A percentile compares a stretch with the other conserved stretches of the same genome.
phyloP scores from a whole-genome alignment of 2,113 vertebrate genomes.

The Albula goreensis region DNA sequence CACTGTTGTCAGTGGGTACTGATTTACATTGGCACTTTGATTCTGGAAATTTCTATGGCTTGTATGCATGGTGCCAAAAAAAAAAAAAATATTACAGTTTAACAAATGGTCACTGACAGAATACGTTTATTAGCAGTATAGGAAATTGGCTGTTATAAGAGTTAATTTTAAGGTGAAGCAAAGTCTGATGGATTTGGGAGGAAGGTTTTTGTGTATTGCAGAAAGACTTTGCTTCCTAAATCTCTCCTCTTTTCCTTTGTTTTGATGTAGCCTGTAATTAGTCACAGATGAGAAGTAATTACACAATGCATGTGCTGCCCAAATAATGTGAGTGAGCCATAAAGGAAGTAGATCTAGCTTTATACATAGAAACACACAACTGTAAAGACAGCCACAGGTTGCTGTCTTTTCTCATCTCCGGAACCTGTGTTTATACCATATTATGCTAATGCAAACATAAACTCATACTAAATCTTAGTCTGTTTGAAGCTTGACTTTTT shows the following conservation, averaged over 20 bases:
- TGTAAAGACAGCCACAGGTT: neutral
- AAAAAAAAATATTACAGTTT: neutral
- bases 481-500: neutral
- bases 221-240: neutral
- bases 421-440: neutral
- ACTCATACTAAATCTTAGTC: neutral
- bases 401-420: neutral
- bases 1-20: neutral
- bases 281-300: neutral
- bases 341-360: neutral
- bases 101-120: neutral
- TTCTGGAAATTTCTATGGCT: neutral
- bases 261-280: neutral
- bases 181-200: too few relatives aligned
- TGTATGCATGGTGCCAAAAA: neutral
- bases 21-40: neutral
- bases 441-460: neutral
- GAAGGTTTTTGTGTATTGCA: neutral
- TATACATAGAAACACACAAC: too few relatives aligned
- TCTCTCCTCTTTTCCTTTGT: neutral
- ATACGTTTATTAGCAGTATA: neutral
- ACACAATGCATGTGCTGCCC: neutral
- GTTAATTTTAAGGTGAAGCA: neutral
- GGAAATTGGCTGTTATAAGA: too few relatives aligned
- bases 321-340: neutral